Conservation (phyloP, 2,797 vertebrate genomes). For the Anas bernieri region DNA sequence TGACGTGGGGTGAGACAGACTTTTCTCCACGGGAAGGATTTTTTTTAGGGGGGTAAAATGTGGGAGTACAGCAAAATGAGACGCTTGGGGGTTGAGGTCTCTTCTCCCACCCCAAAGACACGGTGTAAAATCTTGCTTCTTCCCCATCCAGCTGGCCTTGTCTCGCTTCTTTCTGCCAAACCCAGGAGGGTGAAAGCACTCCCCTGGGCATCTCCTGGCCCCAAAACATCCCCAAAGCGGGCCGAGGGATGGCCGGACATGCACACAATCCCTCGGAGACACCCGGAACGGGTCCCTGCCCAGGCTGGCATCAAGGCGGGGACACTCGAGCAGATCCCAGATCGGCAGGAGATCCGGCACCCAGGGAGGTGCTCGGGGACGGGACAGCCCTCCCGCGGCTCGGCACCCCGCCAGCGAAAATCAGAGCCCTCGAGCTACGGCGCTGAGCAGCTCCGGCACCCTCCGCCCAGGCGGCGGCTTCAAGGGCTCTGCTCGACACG, state of each 20-base stretch:
- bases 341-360: neutral
- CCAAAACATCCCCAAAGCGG: fast-evolving
- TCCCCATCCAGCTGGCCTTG: fast-evolving
- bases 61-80: neutral
- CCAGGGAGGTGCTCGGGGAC: neutral
- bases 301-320: neutral
- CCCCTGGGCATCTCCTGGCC: neutral
- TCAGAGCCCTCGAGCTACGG: neutral
- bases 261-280: neutral
- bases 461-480: neutral
- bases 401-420: neutral
- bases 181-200: neutral
- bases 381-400: neutral
- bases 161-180: neutral
- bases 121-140: neutral
- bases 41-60: fast-evolving
- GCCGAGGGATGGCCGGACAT: neutral
- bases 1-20: fast-evolving
- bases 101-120: neutral
- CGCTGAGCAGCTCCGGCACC: neutral
- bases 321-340: neutral
- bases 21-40: neutral
- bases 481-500: neutral
- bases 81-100: fast-evolving
- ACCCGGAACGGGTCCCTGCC: neutral